Conservation (phyloP, 2,113 vertebrate genomes). For the Alethe diademata region DNA sequence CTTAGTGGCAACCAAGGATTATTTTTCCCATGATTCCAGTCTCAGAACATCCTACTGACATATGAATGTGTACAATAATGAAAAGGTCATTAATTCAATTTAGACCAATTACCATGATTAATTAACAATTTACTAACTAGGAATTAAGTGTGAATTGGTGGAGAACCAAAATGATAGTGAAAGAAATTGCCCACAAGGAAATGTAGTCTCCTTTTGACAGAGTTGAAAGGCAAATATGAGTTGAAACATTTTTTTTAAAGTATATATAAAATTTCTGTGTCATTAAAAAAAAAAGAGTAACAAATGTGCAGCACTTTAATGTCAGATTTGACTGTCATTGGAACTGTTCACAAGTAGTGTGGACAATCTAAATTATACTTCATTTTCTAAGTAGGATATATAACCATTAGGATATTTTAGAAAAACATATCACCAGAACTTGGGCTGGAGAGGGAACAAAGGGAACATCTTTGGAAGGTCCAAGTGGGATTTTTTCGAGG, state of each 20-base stretch:
- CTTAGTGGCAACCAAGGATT: not conserved
- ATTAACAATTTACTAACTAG: not conserved
- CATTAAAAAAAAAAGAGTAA: constrained; percentile 29
- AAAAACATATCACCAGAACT: constrained; percentile 59
- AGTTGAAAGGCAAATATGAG: constrained; percentile 10
- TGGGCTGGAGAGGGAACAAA: constrained; percentile 33
- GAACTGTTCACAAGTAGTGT: constrained; percentile 64
- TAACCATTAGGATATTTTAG: constrained; percentile 61
- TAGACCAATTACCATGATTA: not conserved
- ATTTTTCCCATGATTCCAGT: not conserved
- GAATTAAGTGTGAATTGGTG: not conserved
- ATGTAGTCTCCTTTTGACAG: not conserved
- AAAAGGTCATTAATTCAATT: not conserved
- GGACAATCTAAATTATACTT: constrained; percentile 61
- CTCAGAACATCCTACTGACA: not conserved
- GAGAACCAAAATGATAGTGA: not conserved
- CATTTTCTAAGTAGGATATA: constrained; percentile 56
- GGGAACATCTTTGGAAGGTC: constrained; percentile 58
- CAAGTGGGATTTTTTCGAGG: constrained; percentile 44
- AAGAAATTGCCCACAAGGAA: not conserved
- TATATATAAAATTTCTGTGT: constrained; percentile 13
- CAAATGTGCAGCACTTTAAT: constrained; percentile 73
- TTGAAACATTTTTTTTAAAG: not conserved
- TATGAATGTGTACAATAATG: not conserved
- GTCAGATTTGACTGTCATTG: constrained; percentile 57